Evolutionary conservation across 2,888 invertebrate genomes (phyloP), one percentile per base, ranked within the genome.

Genomic region (Caenorhabditis virilis): DNA sequence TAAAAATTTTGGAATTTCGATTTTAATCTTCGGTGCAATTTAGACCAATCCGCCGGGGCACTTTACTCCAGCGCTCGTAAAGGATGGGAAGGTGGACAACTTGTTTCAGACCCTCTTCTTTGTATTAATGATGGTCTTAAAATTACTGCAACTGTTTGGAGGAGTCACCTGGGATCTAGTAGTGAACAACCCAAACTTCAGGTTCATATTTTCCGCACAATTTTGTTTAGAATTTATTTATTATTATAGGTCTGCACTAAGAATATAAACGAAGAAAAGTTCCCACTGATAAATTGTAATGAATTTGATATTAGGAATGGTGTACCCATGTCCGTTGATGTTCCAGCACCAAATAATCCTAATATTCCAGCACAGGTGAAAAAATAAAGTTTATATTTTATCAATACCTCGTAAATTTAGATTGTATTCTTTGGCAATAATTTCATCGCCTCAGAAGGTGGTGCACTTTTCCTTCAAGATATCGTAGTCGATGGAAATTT

Each of bases 31-130:
- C 16, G 16, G 51, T 22, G 26, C 35, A 15, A 41, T 66, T 9
- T 20, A 74, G 77, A 69, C 5, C 53, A 59, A 23, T 59, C 58
- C 1, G 75, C 77, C 13, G 77, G 67, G 9, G 71, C 65, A 13
- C 52, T 77, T 5, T 62, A 70, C 15, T 76, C 77, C 1, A 41
- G 52, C 2, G 59, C 63, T 3, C 43, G 75, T 43, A 69, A 71
- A 16, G 75, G 74, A 0, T 77, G 77, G 77, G 77, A 77, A 35
- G 70, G 69, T 30, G 77, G 75, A 6, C 71, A 74, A 23, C 65
- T 77, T 7, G 63, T 74, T 3, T 72, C 74, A 2, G 77, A 77
- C 26, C 53, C 67, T 1, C 58, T 77, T 11, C 72, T 72, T 4
- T 77, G 77, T 43, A 30, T 77, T 27, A 63, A 64, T 9, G 46